Evolutionary conservation across 2,888 invertebrate genomes (phyloP), one percentile per base, ranked within the genome.

Genomic region (Lithophane semibrunnea): DNA sequence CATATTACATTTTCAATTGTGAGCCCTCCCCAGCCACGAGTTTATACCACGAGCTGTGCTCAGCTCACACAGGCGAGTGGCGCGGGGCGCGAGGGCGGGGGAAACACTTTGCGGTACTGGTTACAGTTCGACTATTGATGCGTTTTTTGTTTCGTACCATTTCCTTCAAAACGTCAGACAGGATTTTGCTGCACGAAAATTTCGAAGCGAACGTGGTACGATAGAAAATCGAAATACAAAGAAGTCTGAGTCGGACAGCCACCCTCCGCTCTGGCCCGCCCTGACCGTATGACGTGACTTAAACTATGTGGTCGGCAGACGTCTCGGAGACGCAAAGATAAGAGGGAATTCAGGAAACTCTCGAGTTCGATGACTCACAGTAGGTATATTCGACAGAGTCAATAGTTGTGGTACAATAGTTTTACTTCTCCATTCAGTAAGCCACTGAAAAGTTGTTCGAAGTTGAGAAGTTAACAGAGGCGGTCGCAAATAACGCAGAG

Each of bases 1-100:
- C 2, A 77, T 85, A 83, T 85, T 83, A 83, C 77, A 75, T 81
- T 79, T 80, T 68, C 54, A 58, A 77, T 77, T 63, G 54, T 72
- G 37, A 61, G 54, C 29, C 52, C 58, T 10, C 8, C 75, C 52
- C 12, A 21, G 56, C 65, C 65, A 10, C 58, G n/a, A 64, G 37
- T 49, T 44, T 47, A 44, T 29, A 63, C 37, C 42, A 49, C 52
- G 52, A 44, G 16, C 13, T 49, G 16, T 21, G 60, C 49, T 42
- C 44, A 37, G 52, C 7, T 44, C 37, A 58, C 21, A 44, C 13
- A n/a, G 21, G 24, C 24, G 42, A 47, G 24, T 24, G 24, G 18
- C 18, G 7, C 10, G 18, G n/a, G n/a, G n/a, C n/a, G 18, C 7
- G 16, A 16, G 18, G 7, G 29, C 18, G 29, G 18, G 0, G 8